Percentiles rank a stretch among this genome's conserved stretches.
phyloP scores from a whole-genome alignment of 2,797 vertebrate genomes.

The Aplochiton taeniatus region DNA sequence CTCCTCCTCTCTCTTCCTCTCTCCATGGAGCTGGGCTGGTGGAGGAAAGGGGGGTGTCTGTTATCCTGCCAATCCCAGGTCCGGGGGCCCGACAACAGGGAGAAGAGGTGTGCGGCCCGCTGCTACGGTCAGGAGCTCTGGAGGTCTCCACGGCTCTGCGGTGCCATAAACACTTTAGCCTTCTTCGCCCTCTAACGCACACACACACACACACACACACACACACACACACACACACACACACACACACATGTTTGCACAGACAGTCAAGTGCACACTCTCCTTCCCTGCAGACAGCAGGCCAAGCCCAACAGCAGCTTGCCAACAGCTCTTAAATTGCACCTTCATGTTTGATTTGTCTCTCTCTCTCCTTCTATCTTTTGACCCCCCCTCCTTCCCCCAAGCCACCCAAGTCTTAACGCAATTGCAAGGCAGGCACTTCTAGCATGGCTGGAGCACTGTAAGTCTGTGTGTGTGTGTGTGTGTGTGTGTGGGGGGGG shows the following conservation, averaged over 20 bases:
- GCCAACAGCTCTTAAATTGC: slow-evolving; percentile 64
- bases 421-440: slow-evolving; percentile 75
- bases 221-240: slow-evolving; percentile 1
- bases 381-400: slow-evolving; percentile 18
- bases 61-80: not conserved
- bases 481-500: slow-evolving; percentile 23
- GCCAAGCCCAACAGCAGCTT: slow-evolving; percentile 28
- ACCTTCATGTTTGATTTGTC: slow-evolving; percentile 72
- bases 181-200: not conserved
- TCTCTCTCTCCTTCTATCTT: slow-evolving; percentile 14
- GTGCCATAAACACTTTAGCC: not conserved
- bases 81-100: slow-evolving; percentile 19
- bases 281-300: not conserved
- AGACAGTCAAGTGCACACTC: not conserved
- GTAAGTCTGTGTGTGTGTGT: slow-evolving; percentile 31
- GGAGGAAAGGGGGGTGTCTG: not conserved
- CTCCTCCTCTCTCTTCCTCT: not conserved
- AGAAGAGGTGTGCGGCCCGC: slow-evolving; percentile 29
- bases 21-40: slow-evolving; percentile 5
- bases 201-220: not conserved
- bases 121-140: not conserved
- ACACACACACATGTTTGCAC: not conserved
- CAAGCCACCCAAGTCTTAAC: slow-evolving; percentile 61
- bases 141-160: not conserved
- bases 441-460: slow-evolving; percentile 58